A percentile compares a stretch with the other conserved stretches of the same genome.
phyloP scores from a whole-genome alignment of 1,140 invertebrate genomes.

The Papilio glaucus region DNA sequence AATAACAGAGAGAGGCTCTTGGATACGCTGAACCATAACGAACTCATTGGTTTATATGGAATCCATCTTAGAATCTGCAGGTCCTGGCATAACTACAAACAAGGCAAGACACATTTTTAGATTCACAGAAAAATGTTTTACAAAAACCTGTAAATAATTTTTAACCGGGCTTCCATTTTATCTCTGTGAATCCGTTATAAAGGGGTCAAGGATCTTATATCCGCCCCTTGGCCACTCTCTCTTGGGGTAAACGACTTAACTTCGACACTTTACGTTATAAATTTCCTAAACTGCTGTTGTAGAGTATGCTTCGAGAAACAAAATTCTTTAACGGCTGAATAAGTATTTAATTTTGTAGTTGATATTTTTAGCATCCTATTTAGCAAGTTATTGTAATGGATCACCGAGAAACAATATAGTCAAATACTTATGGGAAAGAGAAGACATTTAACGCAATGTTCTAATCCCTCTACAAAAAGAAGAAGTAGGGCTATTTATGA shows the following conservation, averaged over 20 bases:
- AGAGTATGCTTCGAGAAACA: slow-evolving; percentile 24
- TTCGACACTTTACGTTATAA: slow-evolving; percentile 35
- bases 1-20: too few species aligned
- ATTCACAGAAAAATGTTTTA: neutral
- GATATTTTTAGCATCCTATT: slow-evolving; percentile 1
- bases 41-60: too few species aligned
- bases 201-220: slow-evolving; percentile 22
- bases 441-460: too few species aligned
- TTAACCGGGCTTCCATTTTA: neutral
- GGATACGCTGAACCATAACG: too few species aligned
- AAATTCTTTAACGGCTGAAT: slow-evolving; percentile 25
- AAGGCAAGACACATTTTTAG: too few species aligned
- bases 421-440: too few species aligned
- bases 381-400: neutral
- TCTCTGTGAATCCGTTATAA: slow-evolving; percentile 12
- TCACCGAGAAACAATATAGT: neutral
- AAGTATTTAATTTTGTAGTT: slow-evolving; percentile 22
- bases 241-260: slow-evolving; percentile 28
- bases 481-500: too few species aligned
- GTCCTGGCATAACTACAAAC: too few species aligned
- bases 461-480: too few species aligned
- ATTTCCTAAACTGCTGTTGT: slow-evolving; percentile 34
- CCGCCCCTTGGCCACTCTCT: slow-evolving; percentile 25
- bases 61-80: too few species aligned
- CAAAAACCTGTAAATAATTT: neutral